These are phyloP conservation scores for Telenomus remus DNA, from an alignment of 1,140 invertebrate species.

Conservation along the genomic window DNA sequence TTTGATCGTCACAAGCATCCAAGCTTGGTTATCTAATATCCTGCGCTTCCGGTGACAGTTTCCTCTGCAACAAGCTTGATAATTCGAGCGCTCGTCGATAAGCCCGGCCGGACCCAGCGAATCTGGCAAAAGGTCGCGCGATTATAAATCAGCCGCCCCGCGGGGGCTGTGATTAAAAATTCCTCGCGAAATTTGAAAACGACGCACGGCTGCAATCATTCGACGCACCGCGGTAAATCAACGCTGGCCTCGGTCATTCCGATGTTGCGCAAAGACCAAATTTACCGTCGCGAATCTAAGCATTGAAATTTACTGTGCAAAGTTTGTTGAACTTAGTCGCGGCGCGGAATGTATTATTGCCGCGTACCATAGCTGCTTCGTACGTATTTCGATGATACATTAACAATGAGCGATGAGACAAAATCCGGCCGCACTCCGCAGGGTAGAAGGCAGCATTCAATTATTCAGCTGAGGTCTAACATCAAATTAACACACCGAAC, in stretches of 20 bases:
- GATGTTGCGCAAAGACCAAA: conserved; percentile 18
- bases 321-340: conserved; percentile 44
- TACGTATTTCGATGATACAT: conserved; percentile 27
- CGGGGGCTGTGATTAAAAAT: conserved; percentile 33
- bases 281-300: conserved; percentile 32
- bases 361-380: conserved; percentile 10
- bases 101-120: neutral
- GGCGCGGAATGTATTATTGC: conserved; percentile 31
- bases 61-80: neutral
- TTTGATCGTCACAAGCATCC: no score
- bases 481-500: conserved; percentile 11
- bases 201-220: conserved; percentile 15
- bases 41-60: neutral
- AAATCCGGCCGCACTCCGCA: conserved; percentile 11
- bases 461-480: conserved; percentile 10
- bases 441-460: conserved; percentile 1
- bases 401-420: conserved; percentile 21
- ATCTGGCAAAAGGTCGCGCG: neutral
- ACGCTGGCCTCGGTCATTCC: conserved; percentile 25
- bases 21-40: no score
- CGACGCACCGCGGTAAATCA: conserved; percentile 24
- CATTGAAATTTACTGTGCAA: conserved; percentile 34
- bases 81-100: neutral
- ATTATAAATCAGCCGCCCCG: conserved; percentile 15
- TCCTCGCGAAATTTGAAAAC: conserved; percentile 25